A percentile compares a stretch with the other conserved stretches of the same genome.
Conservation (phyloP, 2,113 vertebrate genomes). For the Brienomyrus longianalis region DNA sequence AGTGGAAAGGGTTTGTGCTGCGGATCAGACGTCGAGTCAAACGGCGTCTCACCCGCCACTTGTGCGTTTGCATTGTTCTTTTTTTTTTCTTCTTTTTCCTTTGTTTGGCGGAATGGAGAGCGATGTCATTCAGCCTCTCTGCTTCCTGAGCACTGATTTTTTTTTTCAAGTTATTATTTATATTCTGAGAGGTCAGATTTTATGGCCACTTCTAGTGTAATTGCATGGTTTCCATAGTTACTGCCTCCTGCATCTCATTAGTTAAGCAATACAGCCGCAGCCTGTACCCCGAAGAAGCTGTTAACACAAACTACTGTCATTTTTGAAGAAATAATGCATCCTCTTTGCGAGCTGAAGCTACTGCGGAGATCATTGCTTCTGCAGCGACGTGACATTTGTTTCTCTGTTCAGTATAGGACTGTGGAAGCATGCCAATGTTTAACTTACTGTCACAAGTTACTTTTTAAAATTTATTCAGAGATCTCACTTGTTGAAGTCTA, state of each 20-base stretch:
- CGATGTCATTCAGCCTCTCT: slow-evolving; percentile 37
- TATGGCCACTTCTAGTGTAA: not conserved
- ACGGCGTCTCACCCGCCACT: slow-evolving; percentile 35
- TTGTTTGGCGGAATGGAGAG: slow-evolving; percentile 30
- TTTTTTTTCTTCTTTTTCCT: slow-evolving; percentile 46
- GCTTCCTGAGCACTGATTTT: slow-evolving; percentile 33
- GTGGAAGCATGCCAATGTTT: not conserved
- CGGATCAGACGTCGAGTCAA: slow-evolving; percentile 28
- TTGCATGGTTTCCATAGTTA: not conserved
- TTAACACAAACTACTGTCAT: not conserved
- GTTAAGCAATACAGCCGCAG: not conserved
- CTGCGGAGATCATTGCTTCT: not conserved
- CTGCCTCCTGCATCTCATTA: not conserved
- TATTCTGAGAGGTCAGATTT: slow-evolving; percentile 1
- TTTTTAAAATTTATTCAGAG: slow-evolving; percentile 2
- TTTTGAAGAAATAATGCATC: not conserved
- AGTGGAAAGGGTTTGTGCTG: slow-evolving; percentile 50
- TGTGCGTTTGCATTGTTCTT: slow-evolving; percentile 46
- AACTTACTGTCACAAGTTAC: not conserved
- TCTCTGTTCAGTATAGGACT: not conserved
- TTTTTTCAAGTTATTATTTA: not conserved
- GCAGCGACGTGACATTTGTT: not conserved
- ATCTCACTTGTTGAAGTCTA: not conserved
- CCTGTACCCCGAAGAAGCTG: not conserved
- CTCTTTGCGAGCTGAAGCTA: not conserved